phyloP scores from a whole-genome alignment of 2,888 invertebrate species.

The Mesopsocus fuscifrons region DNA sequence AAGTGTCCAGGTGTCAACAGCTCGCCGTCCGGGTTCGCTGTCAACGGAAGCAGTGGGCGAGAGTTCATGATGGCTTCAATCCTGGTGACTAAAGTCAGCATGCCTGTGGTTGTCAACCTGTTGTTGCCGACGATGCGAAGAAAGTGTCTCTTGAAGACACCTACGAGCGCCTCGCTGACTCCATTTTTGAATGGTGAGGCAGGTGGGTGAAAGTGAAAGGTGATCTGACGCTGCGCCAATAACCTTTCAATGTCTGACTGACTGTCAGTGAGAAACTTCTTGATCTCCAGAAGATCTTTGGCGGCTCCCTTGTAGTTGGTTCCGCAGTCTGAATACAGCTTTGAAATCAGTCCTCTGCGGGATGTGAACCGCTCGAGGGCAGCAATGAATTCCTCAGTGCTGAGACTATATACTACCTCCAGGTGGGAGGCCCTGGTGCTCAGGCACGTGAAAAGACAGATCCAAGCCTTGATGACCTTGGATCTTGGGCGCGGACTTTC shows the following conservation, averaged over 20 bases:
- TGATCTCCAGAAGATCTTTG: conserved; percentile 13
- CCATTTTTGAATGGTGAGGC: neutral
- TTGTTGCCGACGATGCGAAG: conserved; percentile 12
- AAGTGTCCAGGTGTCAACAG: conserved; percentile 16
- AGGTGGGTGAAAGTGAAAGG: conserved; percentile 14
- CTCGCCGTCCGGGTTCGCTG: conserved; percentile 13
- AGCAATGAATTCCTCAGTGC: conserved; percentile 17
- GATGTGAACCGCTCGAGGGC: conserved; percentile 16
- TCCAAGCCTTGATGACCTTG: conserved; percentile 15
- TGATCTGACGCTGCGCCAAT: conserved; percentile 9
- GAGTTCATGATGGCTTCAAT: conserved; percentile 16
- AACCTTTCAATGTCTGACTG: conserved; percentile 9
- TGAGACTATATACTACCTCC: conserved; percentile 16
- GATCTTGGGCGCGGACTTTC: conserved; percentile 13
- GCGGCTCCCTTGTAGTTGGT: conserved; percentile 18
- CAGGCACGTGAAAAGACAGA: conserved; percentile 18
- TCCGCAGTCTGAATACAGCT: conserved; percentile 19
- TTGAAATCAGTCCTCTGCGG: conserved; percentile 15
- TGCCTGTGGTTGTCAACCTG: conserved; percentile 13
- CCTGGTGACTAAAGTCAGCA: conserved; percentile 13
- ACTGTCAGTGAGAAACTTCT: conserved; percentile 1
- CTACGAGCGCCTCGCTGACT: conserved; percentile 10
- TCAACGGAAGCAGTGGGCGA: conserved; percentile 13
- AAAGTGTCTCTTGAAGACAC: conserved; percentile 13
- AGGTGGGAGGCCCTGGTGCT: conserved; percentile 18